phyloP scores from a whole-genome alignment of 2,888 invertebrate genomes.

The Himalopsyche japonica region DNA sequence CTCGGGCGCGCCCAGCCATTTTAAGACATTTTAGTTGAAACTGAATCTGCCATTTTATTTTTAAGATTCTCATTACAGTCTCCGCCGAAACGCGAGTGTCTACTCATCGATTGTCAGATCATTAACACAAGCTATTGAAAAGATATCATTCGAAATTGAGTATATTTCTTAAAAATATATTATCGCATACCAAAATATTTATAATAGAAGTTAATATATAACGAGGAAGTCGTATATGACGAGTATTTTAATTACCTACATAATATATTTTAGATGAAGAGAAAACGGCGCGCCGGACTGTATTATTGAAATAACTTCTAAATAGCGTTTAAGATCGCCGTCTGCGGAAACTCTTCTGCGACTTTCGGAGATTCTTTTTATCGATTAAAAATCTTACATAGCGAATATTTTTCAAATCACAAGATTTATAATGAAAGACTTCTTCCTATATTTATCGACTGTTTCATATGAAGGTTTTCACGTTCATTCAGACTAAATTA shows the following conservation, averaged over 20 bases:
- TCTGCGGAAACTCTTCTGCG: not conserved
- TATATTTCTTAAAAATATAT: constrained; percentile 35
- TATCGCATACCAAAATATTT: constrained; percentile 36
- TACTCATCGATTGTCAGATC: not conserved
- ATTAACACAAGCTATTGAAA: constrained; percentile 2
- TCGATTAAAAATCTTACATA: constrained; percentile 1
- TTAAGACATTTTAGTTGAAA: constrained; percentile 13
- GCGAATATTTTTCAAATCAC: constrained; percentile 26
- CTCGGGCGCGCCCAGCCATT: not conserved
- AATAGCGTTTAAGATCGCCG: not conserved
- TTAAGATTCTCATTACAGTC: constrained; percentile 30
- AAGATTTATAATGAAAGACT: constrained; percentile 22
- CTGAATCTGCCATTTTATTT: constrained; percentile 39
- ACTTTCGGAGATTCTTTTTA: not conserved
- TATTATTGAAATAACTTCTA: constrained; percentile 4
- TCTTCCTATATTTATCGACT: constrained; percentile 39
- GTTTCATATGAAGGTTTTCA: constrained; percentile 17
- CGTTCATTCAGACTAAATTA: constrained; percentile 2
- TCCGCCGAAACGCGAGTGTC: constrained; percentile 25
- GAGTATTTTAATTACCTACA: constrained; percentile 29
- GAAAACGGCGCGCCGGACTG: constrained; percentile 14
- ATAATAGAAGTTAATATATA: constrained; percentile 20
- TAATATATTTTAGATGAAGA: constrained; percentile 26
- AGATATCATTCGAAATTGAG: constrained; percentile 32
- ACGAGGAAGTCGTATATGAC: constrained; percentile 13